Evolutionary conservation across 1,140 invertebrate genomes (phyloP).

Genomic region (Pachyrhynchus sulphureomaculatus): DNA sequence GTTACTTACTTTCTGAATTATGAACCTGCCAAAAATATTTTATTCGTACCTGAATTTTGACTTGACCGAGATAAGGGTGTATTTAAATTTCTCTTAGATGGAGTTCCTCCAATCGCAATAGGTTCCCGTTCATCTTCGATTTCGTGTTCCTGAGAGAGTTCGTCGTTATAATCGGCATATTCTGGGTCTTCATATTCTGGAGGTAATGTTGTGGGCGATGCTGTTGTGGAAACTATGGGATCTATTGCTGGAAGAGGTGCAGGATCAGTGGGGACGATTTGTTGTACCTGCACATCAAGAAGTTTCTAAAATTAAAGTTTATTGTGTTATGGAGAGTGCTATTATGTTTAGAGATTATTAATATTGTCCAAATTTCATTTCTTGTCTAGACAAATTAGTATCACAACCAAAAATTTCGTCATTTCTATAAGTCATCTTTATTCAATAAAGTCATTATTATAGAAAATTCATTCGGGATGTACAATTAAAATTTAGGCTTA

Average conservation of each 20-base stretch:
- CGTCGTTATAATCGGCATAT: slow-evolving; percentile 47
- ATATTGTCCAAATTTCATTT: no score
- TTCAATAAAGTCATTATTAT: no score
- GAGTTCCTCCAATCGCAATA: neutral
- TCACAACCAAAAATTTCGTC: no score
- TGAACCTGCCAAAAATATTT: no score
- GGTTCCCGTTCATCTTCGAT: slow-evolving; percentile 35
- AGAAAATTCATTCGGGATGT: no score
- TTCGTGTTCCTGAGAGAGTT: neutral
- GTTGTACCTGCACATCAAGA: slow-evolving; percentile 19
- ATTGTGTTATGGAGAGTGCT: neutral
- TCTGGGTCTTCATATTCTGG: slow-evolving; percentile 55
- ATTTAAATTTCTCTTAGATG: slow-evolving; percentile 13
- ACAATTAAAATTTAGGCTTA: no score
- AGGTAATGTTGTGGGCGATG: neutral
- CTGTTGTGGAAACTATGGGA: neutral
- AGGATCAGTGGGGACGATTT: neutral
- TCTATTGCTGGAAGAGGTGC: neutral
- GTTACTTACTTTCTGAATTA: no score
- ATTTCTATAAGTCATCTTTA: no score
- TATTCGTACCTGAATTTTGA: no score
- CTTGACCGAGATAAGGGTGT: no score
- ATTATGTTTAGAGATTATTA: no score
- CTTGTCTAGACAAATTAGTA: no score
- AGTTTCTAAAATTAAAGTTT: slow-evolving; percentile 11